phyloP scores from a whole-genome alignment of 1,140 invertebrate species.

The Adelges cooleyi region DNA sequence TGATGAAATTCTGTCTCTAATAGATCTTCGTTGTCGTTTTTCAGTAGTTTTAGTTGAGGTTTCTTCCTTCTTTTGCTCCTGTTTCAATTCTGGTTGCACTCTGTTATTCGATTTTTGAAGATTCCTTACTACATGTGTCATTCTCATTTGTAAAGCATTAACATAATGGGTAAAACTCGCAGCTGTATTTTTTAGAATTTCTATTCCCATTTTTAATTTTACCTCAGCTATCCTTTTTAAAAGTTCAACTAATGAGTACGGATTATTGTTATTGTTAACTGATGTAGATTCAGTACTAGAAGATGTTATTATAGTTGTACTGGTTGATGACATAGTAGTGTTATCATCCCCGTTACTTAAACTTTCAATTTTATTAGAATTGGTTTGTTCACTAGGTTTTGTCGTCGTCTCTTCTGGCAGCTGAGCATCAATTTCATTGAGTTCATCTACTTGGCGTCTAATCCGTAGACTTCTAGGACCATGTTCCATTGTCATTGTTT shows the following conservation, averaged over 20 bases:
- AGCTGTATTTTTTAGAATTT: conserved; percentile 42
- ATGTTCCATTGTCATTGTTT: conserved; percentile 41
- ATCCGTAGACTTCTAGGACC: conserved; percentile 41
- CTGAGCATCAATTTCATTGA: conserved; percentile 32
- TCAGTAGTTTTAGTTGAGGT: not conserved
- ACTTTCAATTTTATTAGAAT: not conserved
- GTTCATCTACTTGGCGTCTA: conserved; percentile 24
- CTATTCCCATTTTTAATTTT: conserved; percentile 43
- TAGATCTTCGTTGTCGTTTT: conserved; percentile 6
- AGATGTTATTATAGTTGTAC: conserved; percentile 31
- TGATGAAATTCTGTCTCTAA: conserved; percentile 1
- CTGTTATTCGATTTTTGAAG: conserved; percentile 30
- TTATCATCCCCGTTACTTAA: not conserved
- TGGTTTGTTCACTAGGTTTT: not conserved
- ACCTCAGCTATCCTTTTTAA: conserved; percentile 42
- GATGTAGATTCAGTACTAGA: conserved; percentile 2
- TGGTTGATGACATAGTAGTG: conserved; percentile 30
- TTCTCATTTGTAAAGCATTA: conserved; percentile 41
- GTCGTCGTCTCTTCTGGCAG: conserved; percentile 31
- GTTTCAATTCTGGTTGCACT: not conserved
- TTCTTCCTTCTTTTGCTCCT: not conserved
- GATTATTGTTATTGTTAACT: not conserved
- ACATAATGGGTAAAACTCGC: conserved; percentile 43
- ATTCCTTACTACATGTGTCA: conserved; percentile 35
- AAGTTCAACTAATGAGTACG: conserved; percentile 40